These are phyloP conservation scores for Pseudolaguvia tuberculata DNA, from an alignment of 2,113 vertebrate species.

Conservation along the genomic window DNA sequence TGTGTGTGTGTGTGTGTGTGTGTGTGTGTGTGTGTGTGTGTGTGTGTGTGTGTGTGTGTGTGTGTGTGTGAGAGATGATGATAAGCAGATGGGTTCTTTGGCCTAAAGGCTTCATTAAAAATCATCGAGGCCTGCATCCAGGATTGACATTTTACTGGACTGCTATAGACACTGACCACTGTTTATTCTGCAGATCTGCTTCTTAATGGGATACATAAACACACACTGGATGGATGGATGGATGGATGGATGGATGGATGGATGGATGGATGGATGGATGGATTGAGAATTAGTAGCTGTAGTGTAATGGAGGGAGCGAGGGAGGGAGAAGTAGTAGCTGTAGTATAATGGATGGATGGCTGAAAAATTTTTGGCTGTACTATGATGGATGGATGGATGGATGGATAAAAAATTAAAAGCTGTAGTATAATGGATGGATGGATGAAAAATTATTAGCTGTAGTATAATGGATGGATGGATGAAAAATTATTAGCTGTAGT, in stretches of 20 bases:
- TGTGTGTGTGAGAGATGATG: slow-evolving; percentile 2
- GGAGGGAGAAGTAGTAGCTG: neutral
- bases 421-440: neutral
- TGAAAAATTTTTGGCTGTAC: neutral
- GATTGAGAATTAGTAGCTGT: neutral
- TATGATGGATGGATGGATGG: neutral
- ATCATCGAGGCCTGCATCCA: neutral
- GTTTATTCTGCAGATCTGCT: slow-evolving; percentile 2
- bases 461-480: neutral
- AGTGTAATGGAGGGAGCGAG: neutral
- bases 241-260: too few relatives aligned
- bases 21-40: too few relatives aligned
- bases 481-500: neutral
- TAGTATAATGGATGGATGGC: neutral
- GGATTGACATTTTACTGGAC: neutral
- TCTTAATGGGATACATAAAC: neutral
- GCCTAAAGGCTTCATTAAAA: slow-evolving; percentile 9
- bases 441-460: neutral
- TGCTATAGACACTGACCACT: neutral
- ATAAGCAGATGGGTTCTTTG: slow-evolving; percentile 13
- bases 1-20: too few relatives aligned
- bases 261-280: neutral
- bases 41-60: slow-evolving; percentile 6
- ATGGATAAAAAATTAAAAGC: neutral
- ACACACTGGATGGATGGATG: neutral